These are phyloP conservation scores for Yasuhikotakia modesta DNA, from an alignment of 2,797 vertebrate species.

Conservation along the genomic window DNA sequence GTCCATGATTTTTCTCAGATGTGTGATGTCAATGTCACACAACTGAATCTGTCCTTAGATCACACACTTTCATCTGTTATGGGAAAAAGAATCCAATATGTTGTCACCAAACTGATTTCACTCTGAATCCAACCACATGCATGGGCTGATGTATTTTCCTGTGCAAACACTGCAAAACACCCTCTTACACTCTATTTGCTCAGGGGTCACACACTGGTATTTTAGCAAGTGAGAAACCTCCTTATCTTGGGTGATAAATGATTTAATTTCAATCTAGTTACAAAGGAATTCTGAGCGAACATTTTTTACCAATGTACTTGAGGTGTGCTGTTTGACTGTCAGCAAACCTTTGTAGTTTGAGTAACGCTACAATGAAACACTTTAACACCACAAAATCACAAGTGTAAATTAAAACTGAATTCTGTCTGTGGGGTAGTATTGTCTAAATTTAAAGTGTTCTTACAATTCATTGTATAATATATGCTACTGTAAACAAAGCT, in stretches of 20 bases:
- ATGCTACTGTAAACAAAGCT: slow-evolving; percentile 5
- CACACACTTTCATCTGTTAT: neutral
- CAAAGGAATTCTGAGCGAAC: neutral
- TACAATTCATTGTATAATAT: neutral
- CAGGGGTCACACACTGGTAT: slow-evolving; percentile 13
- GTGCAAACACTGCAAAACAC: slow-evolving; percentile 26
- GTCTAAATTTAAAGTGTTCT: neutral
- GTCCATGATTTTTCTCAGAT: slow-evolving; percentile 6
- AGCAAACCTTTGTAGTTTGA: neutral
- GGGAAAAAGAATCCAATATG: slow-evolving; percentile 22
- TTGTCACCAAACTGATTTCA: slow-evolving; percentile 25
- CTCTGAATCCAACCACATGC: slow-evolving; percentile 12
- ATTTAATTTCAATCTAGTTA: slow-evolving; percentile 28
- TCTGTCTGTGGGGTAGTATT: neutral
- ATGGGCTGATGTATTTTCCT: slow-evolving; percentile 22
- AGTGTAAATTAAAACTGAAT: neutral
- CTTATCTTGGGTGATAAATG: slow-evolving; percentile 6
- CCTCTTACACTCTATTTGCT: slow-evolving; percentile 2
- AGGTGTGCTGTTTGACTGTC: neutral
- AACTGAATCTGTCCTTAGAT: neutral
- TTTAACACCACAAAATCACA: neutral
- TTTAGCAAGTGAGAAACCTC: neutral
- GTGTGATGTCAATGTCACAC: slow-evolving; percentile 20
- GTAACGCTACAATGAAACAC: neutral
- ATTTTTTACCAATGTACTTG: slow-evolving; percentile 21